Percentiles rank a stretch among this genome's conserved stretches.
Conservation (phyloP, 1,140 invertebrate genomes). For the Melanaphis sacchari region DNA sequence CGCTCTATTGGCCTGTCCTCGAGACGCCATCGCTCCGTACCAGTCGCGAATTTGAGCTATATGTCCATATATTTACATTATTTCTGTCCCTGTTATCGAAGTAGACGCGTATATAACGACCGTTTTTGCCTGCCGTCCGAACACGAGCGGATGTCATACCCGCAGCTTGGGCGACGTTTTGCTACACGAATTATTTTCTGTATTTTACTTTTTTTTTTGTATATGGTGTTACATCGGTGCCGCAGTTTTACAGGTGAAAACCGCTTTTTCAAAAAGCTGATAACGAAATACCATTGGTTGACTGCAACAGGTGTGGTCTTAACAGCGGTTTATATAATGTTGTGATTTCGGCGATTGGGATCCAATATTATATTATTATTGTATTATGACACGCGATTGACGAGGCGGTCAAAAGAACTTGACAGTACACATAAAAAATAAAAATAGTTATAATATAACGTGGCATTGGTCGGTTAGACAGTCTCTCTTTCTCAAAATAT, state of each 20-base stretch:
- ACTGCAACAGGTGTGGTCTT: background rate
- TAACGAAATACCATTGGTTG: background rate
- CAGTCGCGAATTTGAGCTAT: background rate
- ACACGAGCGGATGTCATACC: background rate
- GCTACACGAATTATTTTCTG: background rate
- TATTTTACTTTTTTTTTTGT: too few relatives aligned
- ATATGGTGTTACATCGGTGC: background rate
- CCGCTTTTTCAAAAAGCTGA: background rate
- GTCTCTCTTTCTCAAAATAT: background rate
- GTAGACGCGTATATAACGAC: background rate
- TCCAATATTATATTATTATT: background rate
- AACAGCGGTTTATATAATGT: background rate
- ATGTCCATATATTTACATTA: background rate
- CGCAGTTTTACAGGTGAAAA: background rate
- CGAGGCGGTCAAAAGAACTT: background rate
- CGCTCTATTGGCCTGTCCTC: slow-evolving; percentile 1
- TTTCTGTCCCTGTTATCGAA: background rate
- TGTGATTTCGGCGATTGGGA: background rate
- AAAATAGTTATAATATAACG: slow-evolving; percentile 24
- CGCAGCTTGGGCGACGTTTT: background rate
- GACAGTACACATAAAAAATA: background rate
- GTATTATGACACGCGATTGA: background rate
- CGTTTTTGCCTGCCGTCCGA: background rate
- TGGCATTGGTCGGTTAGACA: slow-evolving; percentile 26
- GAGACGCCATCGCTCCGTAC: background rate